Percentiles rank a stretch among this genome's conserved stretches.
These are phyloP conservation scores for Drosophila nr. perissopoda DNA, from an alignment of 2,888 invertebrate species.

Conservation along the genomic window DNA sequence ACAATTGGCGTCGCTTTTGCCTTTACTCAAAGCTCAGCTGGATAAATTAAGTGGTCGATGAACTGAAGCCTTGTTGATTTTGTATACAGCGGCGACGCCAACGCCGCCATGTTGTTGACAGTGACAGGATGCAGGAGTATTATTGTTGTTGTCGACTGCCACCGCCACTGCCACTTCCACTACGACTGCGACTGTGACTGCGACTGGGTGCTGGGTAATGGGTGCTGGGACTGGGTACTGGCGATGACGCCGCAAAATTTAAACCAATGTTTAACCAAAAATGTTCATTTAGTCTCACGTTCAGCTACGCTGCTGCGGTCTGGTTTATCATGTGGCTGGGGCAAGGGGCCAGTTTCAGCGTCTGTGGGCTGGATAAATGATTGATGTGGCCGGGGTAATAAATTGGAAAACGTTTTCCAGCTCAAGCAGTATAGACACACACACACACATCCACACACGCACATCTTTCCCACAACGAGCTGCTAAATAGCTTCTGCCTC, in stretches of 20 bases:
- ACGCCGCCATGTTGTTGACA: conserved; percentile 72
- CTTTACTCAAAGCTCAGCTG: conserved; percentile 80
- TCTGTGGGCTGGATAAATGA: conserved; percentile 68
- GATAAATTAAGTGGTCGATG: conserved; percentile 84
- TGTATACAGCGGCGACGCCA: conserved; percentile 62
- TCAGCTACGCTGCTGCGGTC: conserved; percentile 36
- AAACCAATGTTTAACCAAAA: conserved; percentile 82
- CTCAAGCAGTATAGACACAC: conserved; percentile 43
- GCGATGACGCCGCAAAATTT: conserved; percentile 80
- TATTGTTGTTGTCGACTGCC: conserved; percentile 12
- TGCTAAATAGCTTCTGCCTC: conserved; percentile 28
- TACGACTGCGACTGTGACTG: neutral
- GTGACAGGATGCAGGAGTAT: conserved; percentile 55
- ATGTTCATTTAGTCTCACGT: conserved; percentile 81
- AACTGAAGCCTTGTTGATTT: conserved; percentile 83
- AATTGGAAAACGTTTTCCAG: conserved; percentile 81
- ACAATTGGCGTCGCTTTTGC: conserved; percentile 59
- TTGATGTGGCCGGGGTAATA: conserved; percentile 80
- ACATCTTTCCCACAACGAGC: conserved; percentile 32
- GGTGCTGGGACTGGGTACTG: conserved; percentile 9
- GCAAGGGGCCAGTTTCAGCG: conserved; percentile 18
- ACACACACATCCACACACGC: conserved; percentile 13
- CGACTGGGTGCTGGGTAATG: neutral
- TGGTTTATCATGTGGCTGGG: conserved; percentile 1
- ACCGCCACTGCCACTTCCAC: neutral